Percentiles rank a stretch among this genome's conserved stretches.
Evolutionary conservation across 2,113 vertebrate genomes (phyloP).

Genomic region (Alouatta palliata): DNA sequence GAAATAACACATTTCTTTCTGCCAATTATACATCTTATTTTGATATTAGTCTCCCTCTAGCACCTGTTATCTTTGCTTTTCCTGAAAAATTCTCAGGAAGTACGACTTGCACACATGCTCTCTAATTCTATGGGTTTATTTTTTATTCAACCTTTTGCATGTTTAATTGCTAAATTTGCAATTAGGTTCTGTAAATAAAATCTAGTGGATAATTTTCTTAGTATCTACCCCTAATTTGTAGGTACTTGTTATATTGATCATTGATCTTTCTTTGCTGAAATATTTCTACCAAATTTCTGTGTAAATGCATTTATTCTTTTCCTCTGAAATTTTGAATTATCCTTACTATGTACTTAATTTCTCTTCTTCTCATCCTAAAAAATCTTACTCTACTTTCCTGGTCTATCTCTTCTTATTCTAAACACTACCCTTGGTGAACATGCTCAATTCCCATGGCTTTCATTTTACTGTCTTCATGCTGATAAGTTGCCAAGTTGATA

Average conservation of each 20-base stretch:
- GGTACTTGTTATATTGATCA: neutral
- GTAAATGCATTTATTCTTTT: neutral
- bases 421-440: neutral
- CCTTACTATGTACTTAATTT: neutral
- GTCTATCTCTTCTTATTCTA: neutral
- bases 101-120: neutral
- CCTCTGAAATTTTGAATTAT: neutral
- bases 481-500: neutral
- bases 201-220: neutral
- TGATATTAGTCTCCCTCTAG: neutral
- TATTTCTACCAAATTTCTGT: neutral
- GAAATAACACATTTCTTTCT: neutral
- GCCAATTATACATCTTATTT: neutral
- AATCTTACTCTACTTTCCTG: neutral
- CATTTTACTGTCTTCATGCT: neutral
- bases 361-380: neutral
- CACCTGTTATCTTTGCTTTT: neutral
- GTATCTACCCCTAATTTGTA: neutral
- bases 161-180: neutral
- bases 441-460: neutral
- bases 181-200: neutral
- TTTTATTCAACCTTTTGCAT: neutral
- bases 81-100: neutral
- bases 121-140: neutral
- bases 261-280: neutral